Evolutionary conservation across 2,113 vertebrate species (phyloP).

Genomic region (Coreoperca whiteheadi): DNA sequence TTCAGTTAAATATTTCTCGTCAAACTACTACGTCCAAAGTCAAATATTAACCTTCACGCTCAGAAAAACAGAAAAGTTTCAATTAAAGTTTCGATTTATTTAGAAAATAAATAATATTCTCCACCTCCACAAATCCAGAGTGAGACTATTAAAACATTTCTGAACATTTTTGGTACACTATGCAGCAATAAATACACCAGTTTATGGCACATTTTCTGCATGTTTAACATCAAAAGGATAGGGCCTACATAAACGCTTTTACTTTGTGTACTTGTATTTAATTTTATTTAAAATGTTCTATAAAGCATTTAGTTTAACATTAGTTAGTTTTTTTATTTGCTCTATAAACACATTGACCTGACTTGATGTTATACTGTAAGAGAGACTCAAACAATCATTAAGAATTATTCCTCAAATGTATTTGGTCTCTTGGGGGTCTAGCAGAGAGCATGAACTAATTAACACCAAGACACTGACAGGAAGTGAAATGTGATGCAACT

Average conservation of each 20-base stretch:
- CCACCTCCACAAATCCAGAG: too few species aligned
- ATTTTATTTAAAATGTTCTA: neutral
- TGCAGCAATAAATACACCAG: neutral
- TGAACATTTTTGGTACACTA: neutral
- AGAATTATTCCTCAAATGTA: neutral
- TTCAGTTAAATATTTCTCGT: neutral
- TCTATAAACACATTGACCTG: neutral
- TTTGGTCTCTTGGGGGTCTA: neutral
- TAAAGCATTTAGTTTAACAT: neutral
- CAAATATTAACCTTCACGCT: neutral
- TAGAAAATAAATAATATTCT: too few species aligned
- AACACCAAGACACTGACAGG: conserved; percentile 18
- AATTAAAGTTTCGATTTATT: neutral
- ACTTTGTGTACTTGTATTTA: neutral
- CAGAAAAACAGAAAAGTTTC: neutral
- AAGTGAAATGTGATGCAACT: conserved; percentile 48
- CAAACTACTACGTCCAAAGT: neutral
- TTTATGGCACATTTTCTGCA: neutral
- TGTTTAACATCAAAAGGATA: too few species aligned
- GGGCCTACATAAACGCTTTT: neutral
- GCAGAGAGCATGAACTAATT: conserved; percentile 15
- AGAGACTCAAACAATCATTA: neutral
- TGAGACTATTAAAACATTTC: neutral
- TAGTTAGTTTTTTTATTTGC: neutral
- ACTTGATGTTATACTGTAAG: neutral